These are phyloP conservation scores for Chydorus sphaericus DNA, from an alignment of 2,888 invertebrate genomes.

Conservation along the genomic window DNA sequence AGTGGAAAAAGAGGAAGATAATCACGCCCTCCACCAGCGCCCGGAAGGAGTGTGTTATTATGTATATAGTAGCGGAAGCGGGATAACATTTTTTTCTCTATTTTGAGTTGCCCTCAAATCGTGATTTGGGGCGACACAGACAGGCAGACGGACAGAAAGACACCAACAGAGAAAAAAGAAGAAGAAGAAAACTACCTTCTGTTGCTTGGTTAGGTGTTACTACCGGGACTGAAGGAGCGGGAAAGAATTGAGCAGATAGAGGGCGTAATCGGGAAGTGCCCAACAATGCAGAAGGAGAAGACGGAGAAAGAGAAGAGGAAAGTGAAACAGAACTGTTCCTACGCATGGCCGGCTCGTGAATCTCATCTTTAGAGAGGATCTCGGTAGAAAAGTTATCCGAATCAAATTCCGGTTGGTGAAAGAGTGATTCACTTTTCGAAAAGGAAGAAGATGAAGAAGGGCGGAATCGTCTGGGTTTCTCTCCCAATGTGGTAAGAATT, in stretches of 20 bases:
- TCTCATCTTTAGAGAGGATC: too few relatives aligned
- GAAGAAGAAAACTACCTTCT: not conserved
- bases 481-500: not conserved
- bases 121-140: not conserved
- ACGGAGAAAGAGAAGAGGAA: not conserved
- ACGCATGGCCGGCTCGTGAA: too few relatives aligned
- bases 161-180: not conserved
- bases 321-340: not conserved
- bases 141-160: not conserved
- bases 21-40: not conserved
- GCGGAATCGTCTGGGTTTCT: not conserved
- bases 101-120: too few relatives aligned
- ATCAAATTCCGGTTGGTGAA: too few relatives aligned
- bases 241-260: not conserved
- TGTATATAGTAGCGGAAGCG: too few relatives aligned
- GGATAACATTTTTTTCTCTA: too few relatives aligned
- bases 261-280: not conserved
- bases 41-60: not conserved
- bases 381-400: not conserved
- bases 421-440: too few relatives aligned
- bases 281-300: not conserved
- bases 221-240: not conserved
- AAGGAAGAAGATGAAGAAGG: too few relatives aligned
- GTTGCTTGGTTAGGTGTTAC: too few relatives aligned
- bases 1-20: not conserved